Percentiles rank a stretch among this genome's conserved stretches.
Evolutionary conservation across 2,113 vertebrate genomes (phyloP).

Genomic region (Barnardius zonarius): DNA sequence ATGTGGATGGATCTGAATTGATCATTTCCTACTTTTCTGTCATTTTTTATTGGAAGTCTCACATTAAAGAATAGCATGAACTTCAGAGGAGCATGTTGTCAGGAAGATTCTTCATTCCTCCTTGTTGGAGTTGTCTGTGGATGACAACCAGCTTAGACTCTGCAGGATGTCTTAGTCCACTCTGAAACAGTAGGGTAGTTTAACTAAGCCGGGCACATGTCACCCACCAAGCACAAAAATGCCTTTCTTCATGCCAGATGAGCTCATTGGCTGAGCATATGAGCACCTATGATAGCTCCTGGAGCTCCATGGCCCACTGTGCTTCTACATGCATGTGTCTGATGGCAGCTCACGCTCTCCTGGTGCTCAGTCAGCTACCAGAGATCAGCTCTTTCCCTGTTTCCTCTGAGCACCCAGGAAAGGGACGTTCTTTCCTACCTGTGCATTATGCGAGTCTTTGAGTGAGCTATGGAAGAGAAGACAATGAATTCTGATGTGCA

Average conservation of each 20-base stretch:
- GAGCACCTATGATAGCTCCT: neutral
- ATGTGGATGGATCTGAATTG: neutral
- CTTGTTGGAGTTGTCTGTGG: neutral
- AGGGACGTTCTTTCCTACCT: neutral
- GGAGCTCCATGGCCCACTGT: neutral
- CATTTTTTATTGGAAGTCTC: neutral
- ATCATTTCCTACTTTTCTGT: neutral
- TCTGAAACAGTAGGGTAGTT: neutral
- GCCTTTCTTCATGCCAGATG: neutral
- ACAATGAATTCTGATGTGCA: neutral
- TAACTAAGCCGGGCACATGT: neutral
- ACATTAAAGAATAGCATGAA: neutral
- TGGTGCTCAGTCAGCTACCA: neutral
- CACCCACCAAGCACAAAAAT: neutral
- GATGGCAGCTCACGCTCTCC: neutral
- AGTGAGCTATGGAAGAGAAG: neutral
- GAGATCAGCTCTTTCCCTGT: neutral
- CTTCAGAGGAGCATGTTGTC: neutral
- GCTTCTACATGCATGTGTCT: neutral
- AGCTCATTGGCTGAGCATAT: accelerated
- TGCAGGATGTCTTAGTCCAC: neutral
- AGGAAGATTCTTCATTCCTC: neutral
- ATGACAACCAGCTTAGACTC: neutral
- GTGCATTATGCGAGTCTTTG: neutral
- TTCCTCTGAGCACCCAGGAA: neutral